Base-by-base conservation (phyloP, 2,888 invertebrate species). In the Glaucopsyche alexis region DNA sequence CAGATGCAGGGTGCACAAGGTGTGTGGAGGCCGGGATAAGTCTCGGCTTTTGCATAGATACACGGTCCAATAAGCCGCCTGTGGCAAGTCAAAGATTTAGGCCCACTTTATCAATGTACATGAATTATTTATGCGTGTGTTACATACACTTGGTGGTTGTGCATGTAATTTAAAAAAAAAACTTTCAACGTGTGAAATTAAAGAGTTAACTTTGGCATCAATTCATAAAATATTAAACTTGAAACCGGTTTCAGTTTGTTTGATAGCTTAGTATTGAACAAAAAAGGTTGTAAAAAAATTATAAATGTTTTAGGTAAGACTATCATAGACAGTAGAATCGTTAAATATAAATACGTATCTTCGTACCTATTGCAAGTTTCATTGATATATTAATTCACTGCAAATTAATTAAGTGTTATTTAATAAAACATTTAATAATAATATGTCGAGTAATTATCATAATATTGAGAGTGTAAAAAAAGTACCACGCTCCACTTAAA, bases 1-100 rank as follows among this genome's bases (percentile, higher is more conserved):
- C 85, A 88, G 90, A 88, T 86, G 87, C 88, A 72, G 72, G 79
- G 76, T 81, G 77, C 81, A 86, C 83, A 78, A 78, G 85, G 79
- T 80, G 81, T 76, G 77, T 78, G 76, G 78, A 29, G 76, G 79
- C 75, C 75, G 77, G 81, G 86, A 85, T 83, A 81, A 78, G 83
- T 86, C 85, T 78, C 76, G 78, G 75, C 76, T 75, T 77, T 77
- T 75, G 75, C 47, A 66, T 66, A 16, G 64, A 55, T 72, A 19
- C 19, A 29, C 71, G 72, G 50, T 52, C 72, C 40, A 71, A 40
- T 60, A 71, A 19, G 42, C 55, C 29, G 69, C 69, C 69, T 49
- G 69, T 49, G 49, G 69, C 69, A 69, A 50, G 72, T 50, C 66
- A 72, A 72, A 72, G 72, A 66, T 72, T 72, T 72, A 66, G 66